Evolutionary conservation across 2,888 invertebrate species (phyloP), one percentile per base, ranked within the genome.

Genomic region (Lasioglossum oenotherae): DNA sequence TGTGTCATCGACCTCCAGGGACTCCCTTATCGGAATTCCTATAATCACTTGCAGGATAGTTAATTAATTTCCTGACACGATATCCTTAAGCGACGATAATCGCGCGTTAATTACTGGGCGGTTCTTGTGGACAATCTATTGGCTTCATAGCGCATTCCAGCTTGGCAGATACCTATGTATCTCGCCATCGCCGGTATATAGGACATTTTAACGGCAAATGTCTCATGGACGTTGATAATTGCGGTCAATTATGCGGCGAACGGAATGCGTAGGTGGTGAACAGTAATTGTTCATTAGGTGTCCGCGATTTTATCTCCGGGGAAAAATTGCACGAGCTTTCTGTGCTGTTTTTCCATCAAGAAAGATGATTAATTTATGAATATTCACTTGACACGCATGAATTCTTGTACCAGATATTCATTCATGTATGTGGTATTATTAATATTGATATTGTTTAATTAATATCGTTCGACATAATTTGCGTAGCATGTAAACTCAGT

Each of bases 41-140:
- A 31, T 27, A 64, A 38, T 81, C 31, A 72, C 71, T 82, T 76
- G 78, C 69, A 12, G n/a, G 69, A 41, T 41, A 81, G 82, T 84
- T 91, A 85, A 91, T 90, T 86, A 90, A 88, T 79, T 78, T 38
- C 67, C 71, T 38, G 35, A 41, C 64, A 60, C 38, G 77, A 79
- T 84, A 85, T 82, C 82, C 81, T 89, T 82, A 84, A 74, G 71
- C 76, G 72, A 74, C 85, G 89, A 89, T 90, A 85, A 91, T 91
- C 82, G 82, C 64, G 72, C 74, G 88, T 90, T 91, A 91, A 91
- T 91, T 91, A 91, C 84, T 44, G 77, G 83, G 84, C 72, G 91
- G 91, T 91, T 88, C 91, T 86, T 91, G 91, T 76, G 91, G 91
- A 85, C 80, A 74, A 79, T 85, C 90, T 86, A 87, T 89, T 80